Evolutionary conservation across 2,113 vertebrate genomes (phyloP).

Genomic region (Megaceryle maxima): DNA sequence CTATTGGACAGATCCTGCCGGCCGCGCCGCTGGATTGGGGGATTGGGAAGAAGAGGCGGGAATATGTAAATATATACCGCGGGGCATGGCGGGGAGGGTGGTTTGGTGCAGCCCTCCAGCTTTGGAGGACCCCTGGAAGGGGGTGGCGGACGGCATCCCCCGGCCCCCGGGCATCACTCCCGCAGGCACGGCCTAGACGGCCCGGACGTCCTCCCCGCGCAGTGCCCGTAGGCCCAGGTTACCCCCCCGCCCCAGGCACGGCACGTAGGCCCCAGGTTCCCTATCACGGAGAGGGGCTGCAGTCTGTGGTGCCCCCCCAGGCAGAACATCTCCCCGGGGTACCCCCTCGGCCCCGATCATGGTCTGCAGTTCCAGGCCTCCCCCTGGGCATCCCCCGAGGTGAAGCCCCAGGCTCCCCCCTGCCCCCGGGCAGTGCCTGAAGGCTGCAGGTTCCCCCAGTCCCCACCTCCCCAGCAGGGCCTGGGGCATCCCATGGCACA

Average conservation of each 20-base stretch:
- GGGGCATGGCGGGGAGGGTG: not conserved
- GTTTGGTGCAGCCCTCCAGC: not conserved
- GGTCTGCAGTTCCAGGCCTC: not conserved
- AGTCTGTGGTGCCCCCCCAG: too few species aligned
- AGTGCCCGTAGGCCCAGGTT: not conserved
- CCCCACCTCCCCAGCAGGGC: too few species aligned
- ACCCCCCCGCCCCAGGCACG: not conserved
- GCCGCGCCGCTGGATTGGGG: not conserved
- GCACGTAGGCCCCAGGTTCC: not conserved
- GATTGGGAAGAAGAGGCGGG: not conserved
- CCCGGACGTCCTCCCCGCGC: too few species aligned
- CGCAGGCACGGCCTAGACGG: not conserved
- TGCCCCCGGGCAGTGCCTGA: too few species aligned
- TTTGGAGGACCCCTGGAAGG: not conserved
- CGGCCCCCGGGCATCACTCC: not conserved
- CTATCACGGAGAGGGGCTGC: too few species aligned
- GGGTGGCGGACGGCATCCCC: not conserved
- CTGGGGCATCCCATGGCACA: not conserved
- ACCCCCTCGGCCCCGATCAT: too few species aligned
- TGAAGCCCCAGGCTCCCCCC: not conserved
- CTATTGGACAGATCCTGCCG: not conserved
- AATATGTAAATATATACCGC: not conserved
- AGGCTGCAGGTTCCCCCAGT: not conserved
- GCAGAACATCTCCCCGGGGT: too few species aligned
- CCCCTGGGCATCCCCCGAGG: not conserved